Evolutionary conservation across 2,797 vertebrate genomes (phyloP).

Genomic region (Graptemys geographica): DNA sequence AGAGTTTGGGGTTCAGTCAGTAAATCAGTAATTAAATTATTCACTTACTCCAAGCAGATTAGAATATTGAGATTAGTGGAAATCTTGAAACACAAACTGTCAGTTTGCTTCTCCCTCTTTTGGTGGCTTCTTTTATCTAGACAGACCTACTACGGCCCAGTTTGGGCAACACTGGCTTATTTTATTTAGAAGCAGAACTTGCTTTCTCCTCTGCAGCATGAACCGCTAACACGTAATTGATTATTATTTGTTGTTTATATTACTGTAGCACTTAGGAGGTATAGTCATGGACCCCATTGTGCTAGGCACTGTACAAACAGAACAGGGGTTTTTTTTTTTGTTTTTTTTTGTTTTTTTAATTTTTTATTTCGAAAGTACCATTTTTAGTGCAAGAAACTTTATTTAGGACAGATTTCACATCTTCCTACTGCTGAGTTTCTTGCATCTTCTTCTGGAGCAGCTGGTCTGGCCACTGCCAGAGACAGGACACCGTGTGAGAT

Average conservation of each 20-base stretch:
- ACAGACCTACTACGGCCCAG: neutral
- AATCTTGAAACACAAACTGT: neutral
- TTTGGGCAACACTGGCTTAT: neutral
- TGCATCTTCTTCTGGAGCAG: no score
- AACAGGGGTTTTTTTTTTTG: neutral
- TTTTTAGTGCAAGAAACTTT: neutral
- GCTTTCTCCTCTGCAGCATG: neutral
- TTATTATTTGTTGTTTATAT: neutral
- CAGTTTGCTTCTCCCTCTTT: neutral
- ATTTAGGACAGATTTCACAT: neutral
- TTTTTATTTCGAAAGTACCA: neutral
- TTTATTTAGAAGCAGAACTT: neutral
- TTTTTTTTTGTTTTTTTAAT: no score
- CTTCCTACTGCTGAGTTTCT: accelerated
- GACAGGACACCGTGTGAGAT: no score
- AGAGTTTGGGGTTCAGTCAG: neutral
- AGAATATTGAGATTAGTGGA: neutral
- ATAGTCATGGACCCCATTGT: no score
- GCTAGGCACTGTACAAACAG: no score
- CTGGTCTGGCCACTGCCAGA: no score
- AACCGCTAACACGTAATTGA: neutral
- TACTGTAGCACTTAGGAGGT: neutral
- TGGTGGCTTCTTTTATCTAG: neutral
- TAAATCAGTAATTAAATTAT: neutral
- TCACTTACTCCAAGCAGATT: neutral